Base-by-base conservation (phyloP, 2,888 invertebrate genomes). In the Ichneumoninae sp. region DNA sequence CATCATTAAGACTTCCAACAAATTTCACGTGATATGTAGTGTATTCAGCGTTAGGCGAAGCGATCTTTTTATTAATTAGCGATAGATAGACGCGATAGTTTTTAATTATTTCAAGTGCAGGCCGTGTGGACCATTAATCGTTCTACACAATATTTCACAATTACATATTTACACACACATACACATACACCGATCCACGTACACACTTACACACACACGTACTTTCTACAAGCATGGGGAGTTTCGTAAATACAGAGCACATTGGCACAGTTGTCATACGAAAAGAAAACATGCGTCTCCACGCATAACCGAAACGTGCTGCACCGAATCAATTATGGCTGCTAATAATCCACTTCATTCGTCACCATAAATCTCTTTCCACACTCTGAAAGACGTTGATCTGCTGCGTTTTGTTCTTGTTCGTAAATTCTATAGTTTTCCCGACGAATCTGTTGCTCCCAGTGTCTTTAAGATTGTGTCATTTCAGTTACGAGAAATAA, bases 1-100 rank as follows among this genome's bases (percentile, higher is more conserved):
- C 87, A 88, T 91, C 88, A 89, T 90, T 90, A 91, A 91, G 91
- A 92, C 91, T 92, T 89, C 88, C 91, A 90, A 91, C 86, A 91
- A 90, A 91, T 92, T 90, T 89, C 88, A 88, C 90, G 91, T 91
- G 90, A 91, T 91, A 91, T 88, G 86, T 87, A 87, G 89, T 87
- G 86, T 84, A 85, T 83, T 84, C 82, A 86, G 86, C 82, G 54
- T 75, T 84, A 82, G 80, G 84, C 81, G 54, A 86, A 86, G 80
- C 86, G 86, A 87, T 87, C 84, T 62, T 86, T 86, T 86, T 84
- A 86, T 86, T 82, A 83, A 85, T 83, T 78, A 83, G 71, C 69
- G 57, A 79, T 85, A 80, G 77, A 6, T 83, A 83, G 71, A 76
- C 80, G 81, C 82, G 79, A 57, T 86, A 87, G 85, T 77, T 84